These are phyloP conservation scores for Amorpha juglandis DNA, from an alignment of 2,888 invertebrate species.

Conservation along the genomic window DNA sequence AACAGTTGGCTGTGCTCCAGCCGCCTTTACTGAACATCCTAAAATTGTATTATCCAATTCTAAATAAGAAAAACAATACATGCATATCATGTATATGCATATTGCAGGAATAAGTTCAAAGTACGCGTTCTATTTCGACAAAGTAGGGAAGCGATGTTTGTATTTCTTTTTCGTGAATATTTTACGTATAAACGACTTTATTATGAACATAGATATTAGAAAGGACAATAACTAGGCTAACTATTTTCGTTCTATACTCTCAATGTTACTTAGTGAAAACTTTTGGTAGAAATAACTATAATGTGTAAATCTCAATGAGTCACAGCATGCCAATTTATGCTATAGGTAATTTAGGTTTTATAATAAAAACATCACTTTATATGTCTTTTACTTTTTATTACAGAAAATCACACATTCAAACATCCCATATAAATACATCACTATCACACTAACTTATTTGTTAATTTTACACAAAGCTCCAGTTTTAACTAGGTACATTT, in stretches of 20 bases:
- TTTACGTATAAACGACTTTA: neutral
- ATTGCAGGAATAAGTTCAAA: conserved; percentile 6
- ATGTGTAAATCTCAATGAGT: too few species aligned
- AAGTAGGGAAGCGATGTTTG: neutral
- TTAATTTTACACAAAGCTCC: conserved; percentile 84
- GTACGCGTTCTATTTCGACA: conserved; percentile 11
- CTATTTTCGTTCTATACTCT: too few species aligned
- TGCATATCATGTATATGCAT: conserved; percentile 23
- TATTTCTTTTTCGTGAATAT: neutral
- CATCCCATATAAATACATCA: conserved; percentile 62
- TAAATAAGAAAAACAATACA: conserved; percentile 31
- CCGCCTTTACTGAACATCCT: conserved; percentile 37
- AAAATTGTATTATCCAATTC: conserved; percentile 39
- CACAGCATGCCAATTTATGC: neutral
- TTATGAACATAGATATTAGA: neutral
- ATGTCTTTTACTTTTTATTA: conserved; percentile 59
- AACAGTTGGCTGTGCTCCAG: conserved; percentile 71
- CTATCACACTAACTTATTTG: conserved; percentile 74
- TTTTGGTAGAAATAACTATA: too few species aligned
- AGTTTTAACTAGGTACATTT: conserved; percentile 82
- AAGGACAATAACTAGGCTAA: too few species aligned
- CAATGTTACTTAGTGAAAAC: too few species aligned
- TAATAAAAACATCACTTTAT: conserved; percentile 42
- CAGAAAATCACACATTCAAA: conserved; percentile 73
- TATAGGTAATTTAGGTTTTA: neutral